Evolutionary conservation across 2,113 vertebrate genomes (phyloP).

Genomic region (Synchiropus splendidus): DNA sequence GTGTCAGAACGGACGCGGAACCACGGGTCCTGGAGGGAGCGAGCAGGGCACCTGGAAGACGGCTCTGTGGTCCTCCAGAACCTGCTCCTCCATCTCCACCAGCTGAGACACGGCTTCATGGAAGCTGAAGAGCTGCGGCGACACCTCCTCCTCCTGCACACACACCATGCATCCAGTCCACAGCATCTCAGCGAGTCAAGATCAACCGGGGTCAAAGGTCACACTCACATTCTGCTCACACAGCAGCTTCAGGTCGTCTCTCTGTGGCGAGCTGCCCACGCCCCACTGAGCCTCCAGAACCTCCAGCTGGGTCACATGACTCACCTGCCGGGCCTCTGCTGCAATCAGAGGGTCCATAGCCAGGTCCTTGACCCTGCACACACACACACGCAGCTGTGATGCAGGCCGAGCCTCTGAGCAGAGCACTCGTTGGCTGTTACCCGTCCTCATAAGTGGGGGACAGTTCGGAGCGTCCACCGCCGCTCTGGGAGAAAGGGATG

Average conservation of each 20-base stretch:
- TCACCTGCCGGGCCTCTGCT: slow-evolving; percentile 72
- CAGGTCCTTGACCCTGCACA: slow-evolving; percentile 82
- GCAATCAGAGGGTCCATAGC: slow-evolving; percentile 63
- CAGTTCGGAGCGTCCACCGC: slow-evolving; percentile 85
- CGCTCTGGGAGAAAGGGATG: slow-evolving; percentile 94
- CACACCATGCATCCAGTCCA: not conserved
- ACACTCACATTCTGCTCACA: slow-evolving; percentile 94
- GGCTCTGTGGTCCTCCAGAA: slow-evolving; percentile 90
- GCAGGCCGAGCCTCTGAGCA: not conserved
- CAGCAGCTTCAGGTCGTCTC: slow-evolving; percentile 95
- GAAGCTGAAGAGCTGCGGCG: slow-evolving; percentile 92
- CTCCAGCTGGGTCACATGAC: slow-evolving; percentile 81
- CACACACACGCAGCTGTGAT: slow-evolving; percentile 23
- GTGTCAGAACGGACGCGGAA: no score
- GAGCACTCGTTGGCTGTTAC: slow-evolving; percentile 62
- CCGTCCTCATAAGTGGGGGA: slow-evolving; percentile 93
- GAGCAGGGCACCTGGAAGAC: slow-evolving; percentile 98
- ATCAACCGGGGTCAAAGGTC: no score
- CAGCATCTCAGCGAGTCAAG: no score
- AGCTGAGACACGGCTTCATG: slow-evolving; percentile 97
- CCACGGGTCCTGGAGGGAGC: no score
- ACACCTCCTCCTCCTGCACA: slow-evolving; percentile 89
- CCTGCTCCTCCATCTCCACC: slow-evolving; percentile 98
- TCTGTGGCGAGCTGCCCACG: slow-evolving; percentile 93
- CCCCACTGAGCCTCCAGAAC: slow-evolving; percentile 93